Evolutionary conservation across 2,113 vertebrate genomes (phyloP).

Genomic region (Scomber japonicus): DNA sequence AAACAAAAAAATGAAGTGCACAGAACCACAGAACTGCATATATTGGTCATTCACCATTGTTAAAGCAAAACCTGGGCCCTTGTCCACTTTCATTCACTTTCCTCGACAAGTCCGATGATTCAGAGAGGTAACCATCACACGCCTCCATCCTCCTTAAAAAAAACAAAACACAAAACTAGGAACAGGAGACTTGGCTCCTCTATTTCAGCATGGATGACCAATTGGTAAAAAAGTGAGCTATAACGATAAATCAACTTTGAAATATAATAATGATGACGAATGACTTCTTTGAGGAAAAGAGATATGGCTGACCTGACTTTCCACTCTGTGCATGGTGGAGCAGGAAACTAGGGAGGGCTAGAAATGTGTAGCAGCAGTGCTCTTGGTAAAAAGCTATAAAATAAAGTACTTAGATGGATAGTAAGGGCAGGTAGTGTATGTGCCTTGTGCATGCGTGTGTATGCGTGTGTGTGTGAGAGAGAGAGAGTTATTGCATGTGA

Average conservation of each 20-base stretch:
- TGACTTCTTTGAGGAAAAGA: conserved; percentile 27
- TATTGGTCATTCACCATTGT: too few relatives aligned
- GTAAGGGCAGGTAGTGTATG: conserved; percentile 38
- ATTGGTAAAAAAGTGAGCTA: not conserved
- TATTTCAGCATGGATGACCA: conserved; percentile 19
- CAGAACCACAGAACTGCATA: too few relatives aligned
- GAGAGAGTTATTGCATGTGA: conserved; percentile 27
- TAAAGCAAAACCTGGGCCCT: too few relatives aligned
- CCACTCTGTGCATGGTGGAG: conserved; percentile 22
- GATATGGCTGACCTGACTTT: conserved; percentile 35
- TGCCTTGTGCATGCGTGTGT: conserved; percentile 4
- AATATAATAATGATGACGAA: conserved; percentile 44
- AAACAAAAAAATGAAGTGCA: too few relatives aligned
- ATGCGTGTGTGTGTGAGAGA: not conserved
- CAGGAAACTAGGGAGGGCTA: conserved; percentile 32
- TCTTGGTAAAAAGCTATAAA: conserved; percentile 53
- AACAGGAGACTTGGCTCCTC: not conserved
- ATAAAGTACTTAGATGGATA: conserved; percentile 54
- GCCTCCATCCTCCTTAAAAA: not conserved
- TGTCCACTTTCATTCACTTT: too few relatives aligned
- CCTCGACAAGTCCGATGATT: not conserved
- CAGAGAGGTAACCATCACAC: not conserved
- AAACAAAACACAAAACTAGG: not conserved
- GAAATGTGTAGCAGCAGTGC: conserved; percentile 37
- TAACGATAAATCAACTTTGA: conserved; percentile 48